Percentiles rank a stretch among this genome's conserved stretches.
Conservation (phyloP, 2,797 vertebrate species). For the Gymnopithys bicolor region DNA sequence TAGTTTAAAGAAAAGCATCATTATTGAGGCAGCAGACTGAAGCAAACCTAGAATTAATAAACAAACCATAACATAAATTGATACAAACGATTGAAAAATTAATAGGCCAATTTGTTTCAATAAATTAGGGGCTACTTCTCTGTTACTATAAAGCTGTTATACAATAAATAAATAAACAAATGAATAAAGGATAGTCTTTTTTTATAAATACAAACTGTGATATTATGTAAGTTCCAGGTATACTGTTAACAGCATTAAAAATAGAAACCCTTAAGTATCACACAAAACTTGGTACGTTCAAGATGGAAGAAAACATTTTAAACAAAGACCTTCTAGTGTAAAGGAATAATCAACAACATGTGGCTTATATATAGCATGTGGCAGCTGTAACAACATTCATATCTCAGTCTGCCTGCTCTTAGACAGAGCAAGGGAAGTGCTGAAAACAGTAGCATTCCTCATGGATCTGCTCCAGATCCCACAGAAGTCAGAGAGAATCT, state of each 20-base stretch:
- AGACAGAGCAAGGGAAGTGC: conserved; percentile 48
- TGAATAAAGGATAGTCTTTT: background rate
- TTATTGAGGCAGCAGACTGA: background rate
- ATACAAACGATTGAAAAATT: background rate
- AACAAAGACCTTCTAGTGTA: conserved; percentile 24
- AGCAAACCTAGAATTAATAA: background rate
- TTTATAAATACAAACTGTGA: background rate
- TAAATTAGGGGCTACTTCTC: background rate
- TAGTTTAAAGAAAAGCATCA: background rate
- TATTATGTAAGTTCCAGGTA: background rate
- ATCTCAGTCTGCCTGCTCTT: conserved; percentile 35
- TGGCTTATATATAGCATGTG: background rate
- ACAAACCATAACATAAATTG: background rate
- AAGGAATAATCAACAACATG: conserved; percentile 41
- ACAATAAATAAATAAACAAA: background rate
- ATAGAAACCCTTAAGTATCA: background rate
- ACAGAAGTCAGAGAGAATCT: conserved; percentile 38
- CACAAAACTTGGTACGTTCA: background rate
- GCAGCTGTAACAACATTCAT: conserved; percentile 59
- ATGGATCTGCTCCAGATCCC: conserved; percentile 61
- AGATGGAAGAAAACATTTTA: background rate
- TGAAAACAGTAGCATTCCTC: conserved; percentile 62
- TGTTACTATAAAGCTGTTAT: background rate
- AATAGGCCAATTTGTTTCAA: background rate
- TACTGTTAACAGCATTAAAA: background rate